These are phyloP conservation scores for Monoplex corrugatus DNA, from an alignment of 2,888 invertebrate species.

Conservation along the genomic window DNA sequence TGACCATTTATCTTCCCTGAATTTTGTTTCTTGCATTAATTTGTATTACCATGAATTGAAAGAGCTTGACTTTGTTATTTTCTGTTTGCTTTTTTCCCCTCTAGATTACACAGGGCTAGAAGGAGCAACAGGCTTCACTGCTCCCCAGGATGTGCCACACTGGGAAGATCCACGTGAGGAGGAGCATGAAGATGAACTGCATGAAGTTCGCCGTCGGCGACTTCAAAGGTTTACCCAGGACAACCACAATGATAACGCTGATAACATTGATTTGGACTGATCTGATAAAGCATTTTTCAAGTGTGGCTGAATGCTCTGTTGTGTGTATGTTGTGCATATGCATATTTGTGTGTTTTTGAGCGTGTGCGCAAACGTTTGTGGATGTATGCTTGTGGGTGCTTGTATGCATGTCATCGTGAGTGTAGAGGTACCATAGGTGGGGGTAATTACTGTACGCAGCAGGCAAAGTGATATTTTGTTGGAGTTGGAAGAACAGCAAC, in stretches of 20 bases:
- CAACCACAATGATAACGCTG: conserved; percentile 17
- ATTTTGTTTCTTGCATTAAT: too few relatives aligned
- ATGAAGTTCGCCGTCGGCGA: conserved; percentile 74
- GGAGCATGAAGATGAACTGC: conserved; percentile 72
- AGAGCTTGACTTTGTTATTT: too few relatives aligned
- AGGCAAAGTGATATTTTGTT: too few relatives aligned
- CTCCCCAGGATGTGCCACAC: conserved; percentile 64
- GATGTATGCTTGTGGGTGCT: background rate
- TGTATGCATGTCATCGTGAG: background rate
- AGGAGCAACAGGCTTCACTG: conserved; percentile 50
- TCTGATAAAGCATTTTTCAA: background rate
- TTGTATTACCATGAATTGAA: too few relatives aligned
- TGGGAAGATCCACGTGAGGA: conserved; percentile 69
- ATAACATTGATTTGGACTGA: conserved; percentile 48
- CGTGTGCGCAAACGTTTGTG: background rate
- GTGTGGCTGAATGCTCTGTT: background rate
- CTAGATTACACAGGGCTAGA: conserved; percentile 45
- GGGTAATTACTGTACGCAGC: too few relatives aligned
- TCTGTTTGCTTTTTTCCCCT: background rate
- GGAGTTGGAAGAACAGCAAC: too few relatives aligned
- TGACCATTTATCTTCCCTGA: too few relatives aligned
- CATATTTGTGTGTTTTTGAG: background rate
- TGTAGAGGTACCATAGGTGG: too few relatives aligned
- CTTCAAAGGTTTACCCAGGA: conserved; percentile 63
- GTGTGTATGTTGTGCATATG: background rate